These are phyloP conservation scores for Polymixis lichenea DNA, from an alignment of 2,888 invertebrate species.

Conservation along the genomic window DNA sequence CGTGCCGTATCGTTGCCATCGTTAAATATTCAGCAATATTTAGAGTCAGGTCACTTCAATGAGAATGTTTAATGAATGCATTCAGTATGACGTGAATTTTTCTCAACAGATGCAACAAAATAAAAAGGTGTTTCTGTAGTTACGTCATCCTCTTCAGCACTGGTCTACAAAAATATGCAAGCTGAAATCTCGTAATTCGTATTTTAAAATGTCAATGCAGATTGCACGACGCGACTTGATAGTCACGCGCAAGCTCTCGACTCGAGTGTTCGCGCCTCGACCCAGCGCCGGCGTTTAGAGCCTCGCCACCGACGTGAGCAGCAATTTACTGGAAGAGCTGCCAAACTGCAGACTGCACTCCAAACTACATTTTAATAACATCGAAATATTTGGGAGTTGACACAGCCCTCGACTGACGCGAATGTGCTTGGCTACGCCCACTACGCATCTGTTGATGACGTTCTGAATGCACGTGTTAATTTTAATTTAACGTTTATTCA, in stretches of 20 bases:
- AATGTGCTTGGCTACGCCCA: neutral
- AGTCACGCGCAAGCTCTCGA: constrained; percentile 86
- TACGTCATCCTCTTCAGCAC: neutral
- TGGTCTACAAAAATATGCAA: constrained; percentile 21
- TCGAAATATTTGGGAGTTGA: constrained; percentile 31
- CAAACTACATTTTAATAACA: constrained; percentile 47
- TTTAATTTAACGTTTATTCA: neutral
- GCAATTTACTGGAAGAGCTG: constrained; percentile 66
- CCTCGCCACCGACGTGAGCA: constrained; percentile 63
- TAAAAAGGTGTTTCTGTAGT: neutral
- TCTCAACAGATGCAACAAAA: neutral
- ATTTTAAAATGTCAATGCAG: constrained; percentile 64
- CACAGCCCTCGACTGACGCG: neutral
- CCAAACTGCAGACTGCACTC: constrained; percentile 44
- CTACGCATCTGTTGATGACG: neutral
- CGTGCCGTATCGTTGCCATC: constrained; percentile 11
- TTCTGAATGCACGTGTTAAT: neutral
- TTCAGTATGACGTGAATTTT: neutral
- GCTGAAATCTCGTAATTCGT: constrained; percentile 40
- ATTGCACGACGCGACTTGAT: constrained; percentile 74
- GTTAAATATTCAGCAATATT: constrained; percentile 5
- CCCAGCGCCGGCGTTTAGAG: constrained; percentile 74
- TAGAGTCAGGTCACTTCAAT: neutral
- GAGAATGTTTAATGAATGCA: neutral
- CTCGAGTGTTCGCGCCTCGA: constrained; percentile 74